A percentile compares a stretch with the other conserved stretches of the same genome.
These are phyloP conservation scores for Balearica regulorum DNA, from an alignment of 2,797 vertebrate genomes.

Conservation along the genomic window DNA sequence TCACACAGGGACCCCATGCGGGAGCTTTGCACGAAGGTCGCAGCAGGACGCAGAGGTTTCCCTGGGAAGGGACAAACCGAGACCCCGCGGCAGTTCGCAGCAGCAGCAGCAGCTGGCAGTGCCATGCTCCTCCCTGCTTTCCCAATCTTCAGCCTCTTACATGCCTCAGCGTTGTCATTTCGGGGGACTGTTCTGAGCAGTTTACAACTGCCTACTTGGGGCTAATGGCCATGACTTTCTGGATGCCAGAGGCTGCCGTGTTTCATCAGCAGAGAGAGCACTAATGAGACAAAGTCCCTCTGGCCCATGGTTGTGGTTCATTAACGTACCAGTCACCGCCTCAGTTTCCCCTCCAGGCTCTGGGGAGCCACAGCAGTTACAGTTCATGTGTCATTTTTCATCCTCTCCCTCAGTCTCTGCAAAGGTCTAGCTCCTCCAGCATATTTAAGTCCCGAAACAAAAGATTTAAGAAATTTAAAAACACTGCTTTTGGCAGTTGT, in stretches of 20 bases:
- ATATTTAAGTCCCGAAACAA: neutral
- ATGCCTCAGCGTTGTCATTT: neutral
- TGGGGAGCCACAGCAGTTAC: neutral
- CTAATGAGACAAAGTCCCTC: neutral
- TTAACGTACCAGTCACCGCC: neutral
- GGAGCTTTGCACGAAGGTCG: neutral
- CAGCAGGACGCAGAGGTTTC: neutral
- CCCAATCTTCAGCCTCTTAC: neutral
- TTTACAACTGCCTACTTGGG: neutral
- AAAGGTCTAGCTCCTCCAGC: neutral
- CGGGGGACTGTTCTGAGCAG: neutral
- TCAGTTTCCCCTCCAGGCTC: neutral
- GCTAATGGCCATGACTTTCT: neutral
- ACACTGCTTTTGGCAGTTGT: neutral
- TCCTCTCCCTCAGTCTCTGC: neutral
- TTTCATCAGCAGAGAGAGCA: neutral
- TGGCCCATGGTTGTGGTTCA: neutral
- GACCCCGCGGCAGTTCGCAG: neutral
- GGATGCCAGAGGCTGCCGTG: neutral
- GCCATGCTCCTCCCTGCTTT: neutral
- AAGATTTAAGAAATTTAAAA: neutral
- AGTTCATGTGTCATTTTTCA: neutral
- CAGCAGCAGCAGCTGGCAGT: neutral
- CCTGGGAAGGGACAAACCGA: neutral
- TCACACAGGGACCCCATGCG: neutral